phyloP scores from a whole-genome alignment of 2,888 invertebrate species.

The Eulithis prunata region DNA sequence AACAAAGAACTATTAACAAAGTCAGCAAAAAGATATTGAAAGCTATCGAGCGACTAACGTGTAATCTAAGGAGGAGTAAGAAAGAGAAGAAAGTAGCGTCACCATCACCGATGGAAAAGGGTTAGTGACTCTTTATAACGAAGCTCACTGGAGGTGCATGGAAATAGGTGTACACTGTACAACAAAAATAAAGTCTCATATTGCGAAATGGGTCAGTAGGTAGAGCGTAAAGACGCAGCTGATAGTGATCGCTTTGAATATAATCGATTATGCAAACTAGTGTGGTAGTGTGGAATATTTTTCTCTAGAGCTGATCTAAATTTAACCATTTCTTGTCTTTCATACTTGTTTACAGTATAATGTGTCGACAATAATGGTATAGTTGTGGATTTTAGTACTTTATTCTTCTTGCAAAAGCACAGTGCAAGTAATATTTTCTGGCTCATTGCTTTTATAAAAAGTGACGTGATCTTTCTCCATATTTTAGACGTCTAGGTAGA shows the following conservation, averaged over 20 bases:
- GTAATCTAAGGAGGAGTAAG: conserved; percentile 69
- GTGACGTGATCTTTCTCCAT: conserved; percentile 9
- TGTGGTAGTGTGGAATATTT: conserved; percentile 26
- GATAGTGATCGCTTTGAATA: conserved; percentile 33
- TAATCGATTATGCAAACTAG: conserved; percentile 37
- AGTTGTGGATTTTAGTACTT: background rate
- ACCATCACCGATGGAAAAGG: conserved; percentile 44
- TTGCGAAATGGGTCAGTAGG: conserved; percentile 36
- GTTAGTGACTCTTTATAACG: conserved; percentile 44
- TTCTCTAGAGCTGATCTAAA: conserved; percentile 29
- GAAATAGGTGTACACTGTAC: conserved; percentile 17
- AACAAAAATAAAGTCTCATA: conserved; percentile 30
- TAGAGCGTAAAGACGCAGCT: conserved; percentile 25
- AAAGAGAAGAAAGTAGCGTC: conserved; percentile 58
- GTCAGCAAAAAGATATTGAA: conserved; percentile 79
- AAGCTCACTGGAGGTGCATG: conserved; percentile 24
- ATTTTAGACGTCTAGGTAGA: conserved; percentile 13
- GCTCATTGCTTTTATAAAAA: conserved; percentile 12
- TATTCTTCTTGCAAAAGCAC: background rate
- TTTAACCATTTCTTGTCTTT: conserved; percentile 27
- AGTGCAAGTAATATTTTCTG: conserved; percentile 6
- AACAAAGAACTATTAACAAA: conserved; percentile 79
- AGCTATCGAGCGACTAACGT: conserved; percentile 75
- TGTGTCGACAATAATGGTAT: background rate
- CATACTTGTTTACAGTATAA: background rate